Base-by-base conservation (phyloP, 2,888 invertebrate species). In the Lepidochrysops patricia region DNA sequence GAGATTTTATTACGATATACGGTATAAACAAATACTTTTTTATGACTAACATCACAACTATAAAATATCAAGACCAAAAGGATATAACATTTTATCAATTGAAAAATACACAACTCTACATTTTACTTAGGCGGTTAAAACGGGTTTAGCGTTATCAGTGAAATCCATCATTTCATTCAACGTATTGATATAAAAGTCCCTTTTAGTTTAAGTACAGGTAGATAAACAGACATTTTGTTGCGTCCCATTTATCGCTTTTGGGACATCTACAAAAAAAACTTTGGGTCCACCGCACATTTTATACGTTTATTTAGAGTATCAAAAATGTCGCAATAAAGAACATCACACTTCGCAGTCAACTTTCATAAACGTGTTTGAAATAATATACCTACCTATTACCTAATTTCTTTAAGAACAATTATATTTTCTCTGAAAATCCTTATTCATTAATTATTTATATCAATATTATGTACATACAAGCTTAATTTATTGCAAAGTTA, bases 181-280 rank as follows among this genome's bases (percentile, higher is more conserved):
- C 58, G 57, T 50, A 48, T 37, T 49, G 57, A 58, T 50, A 60
- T 57, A 56, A 61, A 59, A 54, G 52, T 50, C 29, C 25, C 58
- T 49, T 58, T 58, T 58, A 49, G 50, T 60, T 63, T 54, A 48
- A 57, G 57, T 62, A 37, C 62, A 62, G 62, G 57, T 73, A 74
- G 80, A 80, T 80, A 84, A 62, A 62, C 82, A 83, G 78, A 82
- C 84, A 85, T 82, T 87, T 87, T 84, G 86, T 88, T 76, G 75
- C 76, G 77, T 71, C 66, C 66, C 71, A 70, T 74, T 81, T 87
- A 86, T 88, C 87, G 69, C 72, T 65, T 65, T 71, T 68, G 72
- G 70, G 72, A 71, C 74, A 82, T 83, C 82, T 77, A 70, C 79
- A 73, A 72, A 79, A 74, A 71, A 77, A 29, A 19, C 32, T 15